Evolutionary conservation across 2,797 vertebrate genomes (phyloP).

Genomic region (Acrossocheilus wenchowensis): DNA sequence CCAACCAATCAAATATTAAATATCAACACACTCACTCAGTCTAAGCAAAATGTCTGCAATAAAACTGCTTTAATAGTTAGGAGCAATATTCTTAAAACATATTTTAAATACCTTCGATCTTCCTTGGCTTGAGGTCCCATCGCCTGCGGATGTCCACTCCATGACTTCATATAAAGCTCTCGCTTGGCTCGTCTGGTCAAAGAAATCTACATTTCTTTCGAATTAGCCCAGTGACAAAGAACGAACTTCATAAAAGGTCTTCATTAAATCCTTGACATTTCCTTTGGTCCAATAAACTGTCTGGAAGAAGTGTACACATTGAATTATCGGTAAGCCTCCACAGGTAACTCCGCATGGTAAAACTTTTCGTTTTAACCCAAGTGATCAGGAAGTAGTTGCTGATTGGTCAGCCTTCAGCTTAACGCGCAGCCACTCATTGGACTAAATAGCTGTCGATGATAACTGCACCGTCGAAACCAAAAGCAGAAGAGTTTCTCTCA

Average conservation of each 20-base stretch:
- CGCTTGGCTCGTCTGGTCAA: constrained; percentile 13
- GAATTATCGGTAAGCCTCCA: constrained; percentile 30
- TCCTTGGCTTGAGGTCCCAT: constrained; percentile 28
- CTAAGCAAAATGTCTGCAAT: neutral
- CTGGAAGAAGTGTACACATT: neutral
- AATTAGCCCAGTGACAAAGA: neutral
- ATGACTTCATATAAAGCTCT: constrained; percentile 42
- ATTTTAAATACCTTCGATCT: constrained; percentile 53
- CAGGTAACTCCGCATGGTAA: constrained; percentile 59
- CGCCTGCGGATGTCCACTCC: constrained; percentile 28
- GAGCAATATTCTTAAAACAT: neutral
- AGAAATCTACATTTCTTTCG: constrained; percentile 37
- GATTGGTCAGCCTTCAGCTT: constrained; percentile 66
- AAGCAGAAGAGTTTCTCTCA: neutral
- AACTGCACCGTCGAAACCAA: neutral
- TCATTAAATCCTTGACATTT: neutral
- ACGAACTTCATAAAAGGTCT: neutral
- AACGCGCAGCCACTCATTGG: constrained; percentile 67
- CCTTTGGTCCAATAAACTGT: neutral
- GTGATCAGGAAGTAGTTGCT: neutral
- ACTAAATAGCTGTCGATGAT: constrained; percentile 45
- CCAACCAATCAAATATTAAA: constrained; percentile 49
- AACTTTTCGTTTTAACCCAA: constrained; percentile 54
- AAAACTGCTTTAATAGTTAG: neutral
- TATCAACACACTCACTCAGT: neutral